Percentiles rank a stretch among this genome's conserved stretches.
These are phyloP conservation scores for Cataglyphis rosenhaueri DNA, from an alignment of 2,888 invertebrate species.

Conservation along the genomic window DNA sequence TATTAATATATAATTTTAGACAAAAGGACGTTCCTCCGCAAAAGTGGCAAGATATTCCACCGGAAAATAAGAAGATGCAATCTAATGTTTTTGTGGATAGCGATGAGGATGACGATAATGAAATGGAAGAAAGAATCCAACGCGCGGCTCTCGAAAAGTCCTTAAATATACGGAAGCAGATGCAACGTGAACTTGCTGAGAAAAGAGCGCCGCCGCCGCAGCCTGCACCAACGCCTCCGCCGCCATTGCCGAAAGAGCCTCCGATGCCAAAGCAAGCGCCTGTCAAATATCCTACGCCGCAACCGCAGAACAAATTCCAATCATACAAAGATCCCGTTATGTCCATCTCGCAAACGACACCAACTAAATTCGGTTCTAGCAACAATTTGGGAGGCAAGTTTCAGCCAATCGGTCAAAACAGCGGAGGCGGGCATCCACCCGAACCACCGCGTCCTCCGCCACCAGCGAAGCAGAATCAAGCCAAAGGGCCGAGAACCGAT, in stretches of 20 bases:
- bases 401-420: conserved; percentile 82
- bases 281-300: conserved; percentile 82
- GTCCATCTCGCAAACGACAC: conserved; percentile 68
- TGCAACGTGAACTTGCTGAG: conserved; percentile 83
- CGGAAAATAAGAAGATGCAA: conserved; percentile 84
- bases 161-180: conserved; percentile 82
- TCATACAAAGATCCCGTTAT: conserved; percentile 79
- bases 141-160: conserved; percentile 82
- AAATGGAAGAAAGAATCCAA: conserved; percentile 84
- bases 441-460: conserved; percentile 80
- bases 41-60: conserved; percentile 86
- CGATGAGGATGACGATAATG: conserved; percentile 81
- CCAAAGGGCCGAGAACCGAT: conserved; percentile 88
- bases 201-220: conserved; percentile 78
- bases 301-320: conserved; percentile 81
- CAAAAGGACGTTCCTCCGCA: conserved; percentile 86
- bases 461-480: conserved; percentile 85
- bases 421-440: conserved; percentile 76
- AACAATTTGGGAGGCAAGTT: conserved; percentile 81
- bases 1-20: conserved; percentile 80
- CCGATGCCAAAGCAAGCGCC: conserved; percentile 79
- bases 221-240: conserved; percentile 82
- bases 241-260: conserved; percentile 86
- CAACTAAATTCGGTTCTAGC: conserved; percentile 78
- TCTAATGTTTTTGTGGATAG: conserved; percentile 73